These are phyloP conservation scores for Samia ricini DNA, from an alignment of 1,140 invertebrate species.

Conservation along the genomic window DNA sequence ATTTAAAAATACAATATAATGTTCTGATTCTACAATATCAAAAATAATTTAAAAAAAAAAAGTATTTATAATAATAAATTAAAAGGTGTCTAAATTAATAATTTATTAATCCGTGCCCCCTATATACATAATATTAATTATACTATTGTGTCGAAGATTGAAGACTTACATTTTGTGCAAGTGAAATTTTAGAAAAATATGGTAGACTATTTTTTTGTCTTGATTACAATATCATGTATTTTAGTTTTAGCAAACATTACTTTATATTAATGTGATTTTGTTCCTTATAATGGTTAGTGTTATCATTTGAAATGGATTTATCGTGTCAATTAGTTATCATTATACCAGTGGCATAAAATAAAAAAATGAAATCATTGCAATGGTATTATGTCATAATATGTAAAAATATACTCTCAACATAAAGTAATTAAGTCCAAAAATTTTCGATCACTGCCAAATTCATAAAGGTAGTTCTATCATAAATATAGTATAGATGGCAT, in stretches of 20 bases:
- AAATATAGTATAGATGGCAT: slow-evolving; percentile 46
- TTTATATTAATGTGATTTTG: slow-evolving; percentile 58
- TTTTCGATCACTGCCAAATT: slow-evolving; percentile 58
- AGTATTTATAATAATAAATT: no score
- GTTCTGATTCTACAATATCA: no score
- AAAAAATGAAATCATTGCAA: not conserved
- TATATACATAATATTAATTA: slow-evolving; percentile 13
- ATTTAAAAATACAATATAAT: no score
- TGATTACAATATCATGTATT: slow-evolving; percentile 58
- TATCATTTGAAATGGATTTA: slow-evolving; percentile 48
- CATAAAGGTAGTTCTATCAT: slow-evolving; percentile 26
- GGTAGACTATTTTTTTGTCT: slow-evolving; percentile 47
- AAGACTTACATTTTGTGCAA: slow-evolving; percentile 49
- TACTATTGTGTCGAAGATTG: slow-evolving; percentile 54
- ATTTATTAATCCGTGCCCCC: not conserved
- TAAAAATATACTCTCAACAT: not conserved
- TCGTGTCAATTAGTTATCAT: not conserved
- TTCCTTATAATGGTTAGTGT: slow-evolving; percentile 52
- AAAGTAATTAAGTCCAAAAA: not conserved
- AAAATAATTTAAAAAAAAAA: no score
- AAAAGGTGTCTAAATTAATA: no score
- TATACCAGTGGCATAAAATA: slow-evolving; percentile 4
- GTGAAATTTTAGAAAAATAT: slow-evolving; percentile 36
- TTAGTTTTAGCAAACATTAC: slow-evolving; percentile 37
- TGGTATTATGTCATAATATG: not conserved